Base-by-base conservation (phyloP, 2,888 invertebrate species). In the Cactoblastis cactorum region DNA sequence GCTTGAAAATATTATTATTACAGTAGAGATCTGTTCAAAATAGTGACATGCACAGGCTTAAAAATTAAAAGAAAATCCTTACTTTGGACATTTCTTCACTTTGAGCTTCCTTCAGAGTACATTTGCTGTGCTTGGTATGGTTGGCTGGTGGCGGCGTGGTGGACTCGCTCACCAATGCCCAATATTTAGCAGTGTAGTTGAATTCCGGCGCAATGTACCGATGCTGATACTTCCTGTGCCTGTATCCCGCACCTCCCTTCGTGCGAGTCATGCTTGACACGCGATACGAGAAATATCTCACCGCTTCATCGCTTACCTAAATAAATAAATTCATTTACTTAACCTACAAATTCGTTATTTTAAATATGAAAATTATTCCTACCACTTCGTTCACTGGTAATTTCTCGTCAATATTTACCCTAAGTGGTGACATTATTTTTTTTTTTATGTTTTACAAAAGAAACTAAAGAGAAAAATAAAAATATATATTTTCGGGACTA, bases 181-280 rank as follows among this genome's bases (percentile, higher is more conserved):
- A 88, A 63, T 89, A 88, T 49, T 84, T 83, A 2, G 83, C 86
- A 0, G 89, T 88, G 59, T 84, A 81, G 67, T 88, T 88, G 52
- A 88, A 85, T 58, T 88, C 89, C 0, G 89, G 89, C 0, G 88
- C 88, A 50, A 90, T 77, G 63, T 90, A 89, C 33, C 88, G 77
- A 52, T 89, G 88, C 53, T 89, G 88, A 45, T 87, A 83, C 49
- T 88, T 87, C 49, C 85, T 71, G 52, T 83, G 85, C 1, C 86
- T 71, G 57, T 81, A 82, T 0, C 85, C 80, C 0, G 83, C 85
- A 0, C 88, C 88, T 0, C 89, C 88, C 58, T 87, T 87, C 12
- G 81, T 84, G 5, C 87, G 72, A 0, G 87, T 88, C 0, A 79
- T 77, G 53, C 90, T 90, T 8, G 90, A 90, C 8, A 89, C 90